Evolutionary conservation across 2,888 invertebrate species (phyloP).

Genomic region (Sipha maydis): DNA sequence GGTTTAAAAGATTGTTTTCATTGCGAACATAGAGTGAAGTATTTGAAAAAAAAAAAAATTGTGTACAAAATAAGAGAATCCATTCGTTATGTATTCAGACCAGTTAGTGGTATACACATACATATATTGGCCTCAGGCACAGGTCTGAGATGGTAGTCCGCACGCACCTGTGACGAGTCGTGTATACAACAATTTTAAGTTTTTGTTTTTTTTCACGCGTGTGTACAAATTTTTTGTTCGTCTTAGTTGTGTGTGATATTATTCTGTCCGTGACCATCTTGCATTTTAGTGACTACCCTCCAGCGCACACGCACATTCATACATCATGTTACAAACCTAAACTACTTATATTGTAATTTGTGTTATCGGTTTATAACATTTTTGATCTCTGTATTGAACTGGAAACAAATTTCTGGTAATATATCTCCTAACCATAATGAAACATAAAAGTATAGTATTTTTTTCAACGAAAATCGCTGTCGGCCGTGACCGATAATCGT

Average conservation of each 20-base stretch:
- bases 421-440: no score
- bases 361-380: no score
- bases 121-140: neutral
- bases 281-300: no score
- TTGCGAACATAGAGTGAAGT: neutral
- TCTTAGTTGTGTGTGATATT: no score
- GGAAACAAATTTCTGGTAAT: no score
- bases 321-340: no score
- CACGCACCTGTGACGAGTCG: neutral
- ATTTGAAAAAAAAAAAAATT: neutral
- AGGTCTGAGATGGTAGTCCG: neutral
- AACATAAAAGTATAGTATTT: no score
- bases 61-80: neutral
- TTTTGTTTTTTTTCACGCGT: neutral
- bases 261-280: no score
- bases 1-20: no score
- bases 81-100: constrained; percentile 35
- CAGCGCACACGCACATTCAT: neutral
- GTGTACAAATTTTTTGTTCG: neutral
- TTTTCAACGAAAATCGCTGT: neutral
- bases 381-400: no score
- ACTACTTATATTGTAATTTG: no score
- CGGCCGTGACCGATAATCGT: neutral
- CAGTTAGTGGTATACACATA: neutral
- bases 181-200: neutral